A percentile compares a stretch with the other conserved stretches of the same genome.
Conservation (phyloP, 2,113 vertebrate species). For the Calcarius ornatus region DNA sequence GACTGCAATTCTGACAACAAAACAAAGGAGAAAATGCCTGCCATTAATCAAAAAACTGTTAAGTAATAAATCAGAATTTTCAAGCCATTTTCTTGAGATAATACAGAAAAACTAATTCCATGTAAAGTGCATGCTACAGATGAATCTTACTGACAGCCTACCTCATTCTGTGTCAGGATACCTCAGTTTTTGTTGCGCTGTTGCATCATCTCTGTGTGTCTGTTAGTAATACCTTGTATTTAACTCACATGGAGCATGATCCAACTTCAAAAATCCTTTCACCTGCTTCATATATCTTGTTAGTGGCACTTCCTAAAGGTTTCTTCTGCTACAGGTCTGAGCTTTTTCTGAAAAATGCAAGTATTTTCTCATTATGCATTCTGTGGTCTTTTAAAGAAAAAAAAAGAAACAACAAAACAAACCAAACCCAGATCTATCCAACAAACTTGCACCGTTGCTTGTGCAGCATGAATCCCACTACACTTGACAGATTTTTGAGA, state of each 20-base stretch:
- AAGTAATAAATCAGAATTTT: background rate
- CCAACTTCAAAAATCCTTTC: background rate
- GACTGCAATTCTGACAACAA: background rate
- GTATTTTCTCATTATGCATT: background rate
- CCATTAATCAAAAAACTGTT: background rate
- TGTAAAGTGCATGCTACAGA: background rate
- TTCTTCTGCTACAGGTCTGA: background rate
- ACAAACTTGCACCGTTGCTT: background rate
- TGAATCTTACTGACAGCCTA: rapidly evolving
- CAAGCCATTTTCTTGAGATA: background rate
- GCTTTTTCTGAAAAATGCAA: background rate
- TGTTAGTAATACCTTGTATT: rapidly evolving
- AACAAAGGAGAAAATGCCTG: background rate
- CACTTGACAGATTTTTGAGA: background rate
- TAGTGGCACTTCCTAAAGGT: background rate
- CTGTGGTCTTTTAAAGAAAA: background rate
- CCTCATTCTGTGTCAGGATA: background rate
- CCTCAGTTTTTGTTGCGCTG: background rate
- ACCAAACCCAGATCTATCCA: background rate
- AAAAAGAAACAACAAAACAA: background rate
- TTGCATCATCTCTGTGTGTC: background rate
- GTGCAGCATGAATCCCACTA: background rate
- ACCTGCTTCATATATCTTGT: background rate
- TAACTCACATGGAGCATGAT: background rate
- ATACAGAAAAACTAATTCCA: background rate